phyloP scores from a whole-genome alignment of 2,888 invertebrate genomes.

The Ellobium chinense region DNA sequence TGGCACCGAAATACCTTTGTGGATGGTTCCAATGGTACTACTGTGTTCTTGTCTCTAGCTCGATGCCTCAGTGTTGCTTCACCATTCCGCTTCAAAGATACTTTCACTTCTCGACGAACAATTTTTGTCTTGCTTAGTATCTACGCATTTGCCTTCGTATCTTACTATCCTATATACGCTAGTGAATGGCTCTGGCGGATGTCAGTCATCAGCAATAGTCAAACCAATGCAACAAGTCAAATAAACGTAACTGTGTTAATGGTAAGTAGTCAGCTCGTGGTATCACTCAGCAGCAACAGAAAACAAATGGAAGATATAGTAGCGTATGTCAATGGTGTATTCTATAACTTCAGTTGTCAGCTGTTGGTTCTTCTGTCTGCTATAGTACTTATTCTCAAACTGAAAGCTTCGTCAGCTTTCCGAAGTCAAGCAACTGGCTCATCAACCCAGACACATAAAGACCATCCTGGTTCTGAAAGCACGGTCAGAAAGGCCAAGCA shows the following conservation, averaged over 20 bases:
- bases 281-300: too few species aligned
- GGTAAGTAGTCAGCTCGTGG: too few species aligned
- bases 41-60: conserved; percentile 1
- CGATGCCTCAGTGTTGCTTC: background rate
- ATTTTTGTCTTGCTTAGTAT: background rate
- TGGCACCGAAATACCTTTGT: background rate
- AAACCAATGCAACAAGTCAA: too few species aligned
- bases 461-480: too few species aligned
- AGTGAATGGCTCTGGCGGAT: background rate
- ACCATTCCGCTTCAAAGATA: conserved; percentile 11
- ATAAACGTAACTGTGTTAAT: too few species aligned
- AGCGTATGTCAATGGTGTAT: background rate
- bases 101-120: conserved; percentile 11
- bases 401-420: background rate
- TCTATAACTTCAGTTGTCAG: background rate
- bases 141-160: background rate
- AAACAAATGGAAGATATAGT: conserved; percentile 7
- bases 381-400: background rate
- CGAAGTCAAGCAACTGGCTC: background rate
- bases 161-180: background rate
- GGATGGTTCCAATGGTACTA: conserved; percentile 11
- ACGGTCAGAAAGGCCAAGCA: too few species aligned
- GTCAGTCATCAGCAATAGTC: too few species aligned
- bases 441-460: too few species aligned
- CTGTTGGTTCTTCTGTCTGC: background rate